Conservation (phyloP, 2,797 vertebrate genomes). For the Microhierax caerulescens region DNA sequence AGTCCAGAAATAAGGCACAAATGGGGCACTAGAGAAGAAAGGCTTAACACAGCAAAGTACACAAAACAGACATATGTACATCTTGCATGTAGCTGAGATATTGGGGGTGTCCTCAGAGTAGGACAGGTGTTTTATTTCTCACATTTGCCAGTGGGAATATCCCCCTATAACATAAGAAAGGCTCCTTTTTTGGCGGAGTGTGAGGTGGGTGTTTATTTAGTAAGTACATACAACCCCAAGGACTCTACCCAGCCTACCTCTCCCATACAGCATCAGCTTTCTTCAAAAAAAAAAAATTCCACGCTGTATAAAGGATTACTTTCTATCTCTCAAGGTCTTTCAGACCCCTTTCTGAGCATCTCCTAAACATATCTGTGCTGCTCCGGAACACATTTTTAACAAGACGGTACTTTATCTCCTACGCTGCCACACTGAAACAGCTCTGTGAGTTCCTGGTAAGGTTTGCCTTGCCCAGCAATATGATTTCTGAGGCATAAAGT, state of each 20-base stretch:
- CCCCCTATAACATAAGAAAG: neutral
- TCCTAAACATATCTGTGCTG: neutral
- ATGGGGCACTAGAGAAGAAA: conserved; percentile 53
- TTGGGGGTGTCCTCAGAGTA: neutral
- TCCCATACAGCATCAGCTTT: neutral
- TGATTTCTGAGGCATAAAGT: neutral
- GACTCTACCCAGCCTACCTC: neutral
- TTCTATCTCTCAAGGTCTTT: neutral
- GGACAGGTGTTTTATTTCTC: neutral
- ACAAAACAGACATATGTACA: conserved; percentile 65
- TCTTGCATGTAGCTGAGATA: neutral
- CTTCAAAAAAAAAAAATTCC: neutral
- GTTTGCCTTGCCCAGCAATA: neutral
- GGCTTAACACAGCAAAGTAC: conserved; percentile 69
- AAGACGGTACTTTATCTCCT: neutral
- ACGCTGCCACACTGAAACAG: neutral
- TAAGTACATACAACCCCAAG: neutral
- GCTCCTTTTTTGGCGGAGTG: neutral
- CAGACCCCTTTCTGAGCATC: neutral
- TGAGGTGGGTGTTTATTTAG: neutral
- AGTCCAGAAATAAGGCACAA: conserved; percentile 57
- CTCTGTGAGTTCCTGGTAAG: neutral
- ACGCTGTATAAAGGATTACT: neutral
- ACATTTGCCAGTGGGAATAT: neutral
- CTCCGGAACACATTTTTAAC: neutral